Evolutionary conservation across 1,140 invertebrate species (phyloP).

Genomic region (Ladona fulva): DNA sequence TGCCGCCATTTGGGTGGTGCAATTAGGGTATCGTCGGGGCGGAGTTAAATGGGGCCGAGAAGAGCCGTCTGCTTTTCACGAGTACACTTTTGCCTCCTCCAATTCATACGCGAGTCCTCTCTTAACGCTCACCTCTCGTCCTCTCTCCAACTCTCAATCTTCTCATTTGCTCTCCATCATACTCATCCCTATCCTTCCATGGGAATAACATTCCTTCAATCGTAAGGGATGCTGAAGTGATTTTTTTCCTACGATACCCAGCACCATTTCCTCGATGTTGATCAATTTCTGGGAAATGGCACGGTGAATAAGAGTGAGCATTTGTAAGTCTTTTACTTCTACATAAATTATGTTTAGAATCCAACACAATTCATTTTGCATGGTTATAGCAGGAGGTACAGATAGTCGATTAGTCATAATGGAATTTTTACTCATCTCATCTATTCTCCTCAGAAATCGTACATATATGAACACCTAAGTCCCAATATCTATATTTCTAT

Average conservation of each 20-base stretch:
- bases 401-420: too few species aligned
- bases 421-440: too few species aligned
- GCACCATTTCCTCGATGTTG: neutral
- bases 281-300: too few species aligned
- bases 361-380: too few species aligned
- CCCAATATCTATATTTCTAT: too few species aligned
- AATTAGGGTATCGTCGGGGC: neutral
- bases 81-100: conserved; percentile 2
- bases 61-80: neutral
- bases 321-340: too few species aligned
- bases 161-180: neutral
- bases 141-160: too few species aligned
- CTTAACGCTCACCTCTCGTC: neutral
- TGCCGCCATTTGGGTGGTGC: neutral
- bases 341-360: too few species aligned
- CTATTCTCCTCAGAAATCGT: too few species aligned
- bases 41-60: conserved; percentile 6
- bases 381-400: too few species aligned
- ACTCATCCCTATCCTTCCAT: neutral
- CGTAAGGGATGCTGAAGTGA: neutral
- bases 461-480: too few species aligned
- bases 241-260: neutral
- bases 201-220: neutral
- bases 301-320: too few species aligned
- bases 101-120: neutral